Conservation (phyloP, 2,888 invertebrate genomes). For the Drosophila subquinaria region DNA sequence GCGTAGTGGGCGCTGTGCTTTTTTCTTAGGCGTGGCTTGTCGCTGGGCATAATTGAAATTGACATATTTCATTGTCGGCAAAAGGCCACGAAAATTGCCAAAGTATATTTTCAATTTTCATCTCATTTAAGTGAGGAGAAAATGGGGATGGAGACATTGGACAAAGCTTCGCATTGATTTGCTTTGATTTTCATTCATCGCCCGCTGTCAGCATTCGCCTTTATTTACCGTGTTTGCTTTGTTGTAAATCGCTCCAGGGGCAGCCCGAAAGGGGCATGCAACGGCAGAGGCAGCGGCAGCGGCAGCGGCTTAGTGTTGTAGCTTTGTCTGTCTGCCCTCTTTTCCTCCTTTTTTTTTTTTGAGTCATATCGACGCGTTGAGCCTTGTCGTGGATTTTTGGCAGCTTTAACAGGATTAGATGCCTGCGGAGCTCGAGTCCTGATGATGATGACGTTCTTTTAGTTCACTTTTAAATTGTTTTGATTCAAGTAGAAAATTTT, state of each 20-base stretch:
- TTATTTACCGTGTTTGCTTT: slow-evolving; percentile 73
- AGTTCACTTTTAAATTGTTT: neutral
- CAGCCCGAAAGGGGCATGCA: slow-evolving; percentile 11
- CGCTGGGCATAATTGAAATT: slow-evolving; percentile 71
- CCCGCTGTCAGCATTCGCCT: slow-evolving; percentile 62
- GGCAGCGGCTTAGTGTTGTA: slow-evolving; percentile 56
- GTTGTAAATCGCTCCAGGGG: slow-evolving; percentile 58
- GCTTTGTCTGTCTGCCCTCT: slow-evolving; percentile 53
- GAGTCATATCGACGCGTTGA: slow-evolving; percentile 55
- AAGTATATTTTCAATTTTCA: slow-evolving; percentile 80
- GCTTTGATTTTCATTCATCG: slow-evolving; percentile 75
- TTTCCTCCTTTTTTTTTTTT: slow-evolving; percentile 10
- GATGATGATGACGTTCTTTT: slow-evolving; percentile 22
- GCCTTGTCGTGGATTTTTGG: slow-evolving; percentile 73
- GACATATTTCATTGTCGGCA: slow-evolving; percentile 74
- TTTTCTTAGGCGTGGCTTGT: slow-evolving; percentile 35
- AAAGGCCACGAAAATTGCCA: slow-evolving; percentile 70
- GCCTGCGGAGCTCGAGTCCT: slow-evolving; percentile 41
- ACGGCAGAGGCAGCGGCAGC: slow-evolving; percentile 3
- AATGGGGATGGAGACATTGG: neutral
- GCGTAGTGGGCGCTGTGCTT: slow-evolving; percentile 25
- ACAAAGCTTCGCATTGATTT: slow-evolving; percentile 67
- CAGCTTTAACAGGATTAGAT: slow-evolving; percentile 80
- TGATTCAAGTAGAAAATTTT: neutral
- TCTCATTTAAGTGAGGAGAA: slow-evolving; percentile 44